Evolutionary conservation across 2,113 vertebrate genomes (phyloP), one percentile per base, ranked within the genome.

Genomic region (Hippocampus barbouri): DNA sequence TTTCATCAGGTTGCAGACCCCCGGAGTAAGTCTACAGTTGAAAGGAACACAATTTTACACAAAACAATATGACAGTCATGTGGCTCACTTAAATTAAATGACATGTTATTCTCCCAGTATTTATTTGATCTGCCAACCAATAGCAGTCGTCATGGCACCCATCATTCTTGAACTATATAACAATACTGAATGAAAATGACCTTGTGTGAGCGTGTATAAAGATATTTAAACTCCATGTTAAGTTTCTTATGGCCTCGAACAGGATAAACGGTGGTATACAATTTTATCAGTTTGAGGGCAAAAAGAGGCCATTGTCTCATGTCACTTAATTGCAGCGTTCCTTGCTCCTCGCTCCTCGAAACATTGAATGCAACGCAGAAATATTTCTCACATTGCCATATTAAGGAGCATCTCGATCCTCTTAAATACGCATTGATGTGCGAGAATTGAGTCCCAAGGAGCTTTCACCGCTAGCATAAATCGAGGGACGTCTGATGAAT

Each of bases 1-100:
- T 99, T 82, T 99, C 97, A 76, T 99, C 97, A 74, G 94, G 95
- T 63, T 94, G 92, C 61, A 94, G 92, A 57, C 95, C 93, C 27
- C 96, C 95, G 49, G 95, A 95, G 62, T 99, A 98, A 12, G 97
- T 97, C 97, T 99, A 80, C 0, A 73, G 60, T 25, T 66, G 72
- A 75, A 88, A 69, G 38, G 81, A 47, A 63, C 83, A 72, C 2
- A 56, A 5, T 40, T 0, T 64, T 34, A 41, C 20, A 66, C 53
- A 8, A n/a, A 2, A n/a, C 11, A 51, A 47, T 34, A 61, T 11
- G 9, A 34, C 34, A 63, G 16, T 49, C 9, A 40, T 3, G 30
- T 34, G 51, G 6, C 16, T 20, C 20, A n/a, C 20, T 54, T n/a
- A 8, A 21, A 20, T 51, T 51, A 51, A 51, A 51, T 51, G 6